A percentile compares a stretch with the other conserved stretches of the same genome.
phyloP scores from a whole-genome alignment of 2,797 vertebrate species.

The Eremophila alpestris region DNA sequence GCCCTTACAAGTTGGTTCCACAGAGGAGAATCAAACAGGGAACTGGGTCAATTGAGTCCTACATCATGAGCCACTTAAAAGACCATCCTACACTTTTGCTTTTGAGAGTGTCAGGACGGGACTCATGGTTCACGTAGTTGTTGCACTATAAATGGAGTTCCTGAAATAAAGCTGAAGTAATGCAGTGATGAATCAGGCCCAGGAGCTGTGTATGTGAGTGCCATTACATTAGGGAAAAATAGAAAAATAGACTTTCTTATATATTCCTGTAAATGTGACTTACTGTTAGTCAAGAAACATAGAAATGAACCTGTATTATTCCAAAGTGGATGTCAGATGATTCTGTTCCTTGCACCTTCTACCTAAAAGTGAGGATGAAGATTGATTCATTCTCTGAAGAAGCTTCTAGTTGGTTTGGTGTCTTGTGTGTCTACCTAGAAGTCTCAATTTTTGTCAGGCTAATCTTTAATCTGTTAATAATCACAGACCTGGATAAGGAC shows the following conservation, averaged over 20 bases:
- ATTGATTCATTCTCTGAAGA: not conserved
- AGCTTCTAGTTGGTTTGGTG: not conserved
- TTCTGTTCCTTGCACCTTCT: not conserved
- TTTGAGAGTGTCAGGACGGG: not conserved
- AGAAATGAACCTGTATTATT: not conserved
- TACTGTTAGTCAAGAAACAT: not conserved
- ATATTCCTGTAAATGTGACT: conserved; percentile 14
- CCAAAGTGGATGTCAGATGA: conserved; percentile 5
- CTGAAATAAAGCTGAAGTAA: conserved; percentile 25
- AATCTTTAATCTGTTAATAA: not conserved
- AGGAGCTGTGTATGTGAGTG: not conserved
- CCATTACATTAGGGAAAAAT: not conserved
- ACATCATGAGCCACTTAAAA: not conserved
- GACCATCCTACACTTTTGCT: not conserved
- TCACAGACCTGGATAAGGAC: not conserved
- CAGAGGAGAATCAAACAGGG: not conserved
- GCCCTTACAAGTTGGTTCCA: not conserved
- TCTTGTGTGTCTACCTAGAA: not conserved
- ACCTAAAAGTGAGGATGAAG: not conserved
- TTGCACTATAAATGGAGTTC: not conserved
- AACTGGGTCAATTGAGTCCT: not conserved
- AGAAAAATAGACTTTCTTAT: not conserved
- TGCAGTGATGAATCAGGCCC: not conserved
- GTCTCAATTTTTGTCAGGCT: not conserved
- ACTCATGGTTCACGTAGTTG: not conserved